Conservation (phyloP, 2,888 invertebrate species). For the Protula sp. region DNA sequence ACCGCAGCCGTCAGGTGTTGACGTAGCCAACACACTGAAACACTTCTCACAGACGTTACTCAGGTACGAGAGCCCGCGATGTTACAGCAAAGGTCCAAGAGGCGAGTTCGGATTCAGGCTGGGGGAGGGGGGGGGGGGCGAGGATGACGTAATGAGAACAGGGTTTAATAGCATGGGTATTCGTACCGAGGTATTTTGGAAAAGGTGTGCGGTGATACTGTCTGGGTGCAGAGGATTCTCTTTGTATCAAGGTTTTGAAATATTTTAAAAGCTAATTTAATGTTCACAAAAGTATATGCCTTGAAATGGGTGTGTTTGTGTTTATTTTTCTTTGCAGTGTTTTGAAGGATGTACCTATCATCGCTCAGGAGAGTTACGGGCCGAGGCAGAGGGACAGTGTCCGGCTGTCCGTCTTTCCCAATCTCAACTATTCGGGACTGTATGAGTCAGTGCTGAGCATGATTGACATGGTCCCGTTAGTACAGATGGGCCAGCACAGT, state of each 20-base stretch:
- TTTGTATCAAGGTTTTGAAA: too few species aligned
- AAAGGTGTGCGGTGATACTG: too few species aligned
- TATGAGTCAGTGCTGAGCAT: slow-evolving; percentile 84
- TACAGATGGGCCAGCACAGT: slow-evolving; percentile 68
- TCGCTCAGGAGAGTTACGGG: slow-evolving; percentile 80
- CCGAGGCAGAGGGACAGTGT: slow-evolving; percentile 73
- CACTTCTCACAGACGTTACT: slow-evolving; percentile 95
- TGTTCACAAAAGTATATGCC: too few species aligned
- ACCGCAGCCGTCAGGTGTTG: slow-evolving; percentile 88
- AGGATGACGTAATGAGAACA: too few species aligned
- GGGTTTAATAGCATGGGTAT: too few species aligned
- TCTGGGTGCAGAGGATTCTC: too few species aligned
- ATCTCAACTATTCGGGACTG: slow-evolving; percentile 91
- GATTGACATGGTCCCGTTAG: slow-evolving; percentile 86
- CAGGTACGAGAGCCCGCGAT: slow-evolving; percentile 75
- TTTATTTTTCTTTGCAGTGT: slow-evolving; percentile 81
- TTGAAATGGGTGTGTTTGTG: too few species aligned
- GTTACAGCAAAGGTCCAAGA: too few species aligned
- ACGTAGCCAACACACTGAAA: slow-evolving; percentile 95
- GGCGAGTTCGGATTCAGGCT: too few species aligned
- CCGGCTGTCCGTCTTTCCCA: slow-evolving; percentile 88
- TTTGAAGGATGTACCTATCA: slow-evolving; percentile 90
- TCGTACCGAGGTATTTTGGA: too few species aligned
- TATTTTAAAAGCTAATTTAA: too few species aligned
- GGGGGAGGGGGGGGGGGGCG: too few species aligned